A percentile compares a stretch with the other conserved stretches of the same genome.
These are phyloP conservation scores for Orchestes rusci DNA, from an alignment of 2,888 invertebrate species.

Conservation along the genomic window DNA sequence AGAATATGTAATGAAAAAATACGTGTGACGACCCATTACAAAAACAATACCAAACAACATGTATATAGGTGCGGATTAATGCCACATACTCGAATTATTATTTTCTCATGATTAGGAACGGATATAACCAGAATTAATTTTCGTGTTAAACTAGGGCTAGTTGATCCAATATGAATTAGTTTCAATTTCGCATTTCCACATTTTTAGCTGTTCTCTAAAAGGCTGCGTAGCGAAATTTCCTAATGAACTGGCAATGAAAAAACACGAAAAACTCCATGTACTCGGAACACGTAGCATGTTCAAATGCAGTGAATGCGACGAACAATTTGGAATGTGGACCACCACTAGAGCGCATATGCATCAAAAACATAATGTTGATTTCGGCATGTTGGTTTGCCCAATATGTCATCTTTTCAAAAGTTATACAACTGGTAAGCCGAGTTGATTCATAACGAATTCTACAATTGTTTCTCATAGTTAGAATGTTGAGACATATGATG, in stretches of 20 bases:
- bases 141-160: too few relatives aligned
- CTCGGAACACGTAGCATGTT: slow-evolving; percentile 42
- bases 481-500: slow-evolving; percentile 56
- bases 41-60: too few relatives aligned
- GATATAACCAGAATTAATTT: too few relatives aligned
- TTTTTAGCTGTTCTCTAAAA: slow-evolving; percentile 47
- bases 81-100: too few relatives aligned
- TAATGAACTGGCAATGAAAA: slow-evolving; percentile 40
- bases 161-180: too few relatives aligned
- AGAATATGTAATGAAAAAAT: too few relatives aligned
- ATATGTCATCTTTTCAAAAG: slow-evolving; percentile 52
- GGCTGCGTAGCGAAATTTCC: slow-evolving; percentile 52
- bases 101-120: too few relatives aligned
- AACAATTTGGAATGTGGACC: slow-evolving; percentile 55
- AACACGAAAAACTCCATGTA: slow-evolving; percentile 50
- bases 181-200: slow-evolving; percentile 3
- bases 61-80: too few relatives aligned
- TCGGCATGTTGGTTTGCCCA: slow-evolving; percentile 53
- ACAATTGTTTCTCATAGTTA: slow-evolving; percentile 37
- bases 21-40: too few relatives aligned
- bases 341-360: slow-evolving; percentile 62
- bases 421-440: slow-evolving; percentile 43
- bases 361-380: slow-evolving; percentile 56
- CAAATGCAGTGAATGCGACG: slow-evolving; percentile 49
- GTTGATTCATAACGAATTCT: background rate